Evolutionary conservation across 2,888 invertebrate genomes (phyloP), one percentile per base, ranked within the genome.

Genomic region (Antheraea assamensis): DNA sequence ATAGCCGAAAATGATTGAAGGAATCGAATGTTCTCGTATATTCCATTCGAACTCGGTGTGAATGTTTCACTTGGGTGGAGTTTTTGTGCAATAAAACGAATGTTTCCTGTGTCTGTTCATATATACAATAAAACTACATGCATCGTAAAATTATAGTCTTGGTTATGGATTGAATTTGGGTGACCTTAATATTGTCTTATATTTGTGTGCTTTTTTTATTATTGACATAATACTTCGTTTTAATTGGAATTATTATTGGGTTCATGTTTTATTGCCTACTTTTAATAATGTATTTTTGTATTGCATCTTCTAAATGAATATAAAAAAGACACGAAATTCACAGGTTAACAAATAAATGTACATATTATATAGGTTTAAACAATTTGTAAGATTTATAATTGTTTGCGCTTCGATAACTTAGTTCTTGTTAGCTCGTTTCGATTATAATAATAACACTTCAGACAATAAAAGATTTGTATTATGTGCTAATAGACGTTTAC

Each of bases 21-120:
- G 70, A 31, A 72, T 15, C n/a, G 24, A 80, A 74, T 80, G 81
- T 78, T 78, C 78, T 82, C 86, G 81, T 79, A 83, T 82, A 79
- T 82, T 83, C 83, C 76, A 70, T 74, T 77, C 78, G 78, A 75
- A 77, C 77, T 78, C 79, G 80, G 79, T 78, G 80, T 81, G 82
- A 86, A 84, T 83, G 87, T 87, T 89, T 88, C 85, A 88, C 83
- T 90, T 85, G 88, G 88, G 88, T 85, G 85, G 85, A 87, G 88
- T 85, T 86, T 84, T 88, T 88, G 83, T 88, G 85, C 88, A 88
- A 90, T 91, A 91, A 92, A 92, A 90, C 80, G 85, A 90, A 90
- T 86, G 86, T 81, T 89, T 90, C 88, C 89, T 86, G 85, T 85
- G 82, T 85, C 85, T 90, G 27, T 61, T 61, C 27, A 61, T 15